Conservation (phyloP, 2,797 vertebrate genomes). For the Cyprinella venusta region DNA sequence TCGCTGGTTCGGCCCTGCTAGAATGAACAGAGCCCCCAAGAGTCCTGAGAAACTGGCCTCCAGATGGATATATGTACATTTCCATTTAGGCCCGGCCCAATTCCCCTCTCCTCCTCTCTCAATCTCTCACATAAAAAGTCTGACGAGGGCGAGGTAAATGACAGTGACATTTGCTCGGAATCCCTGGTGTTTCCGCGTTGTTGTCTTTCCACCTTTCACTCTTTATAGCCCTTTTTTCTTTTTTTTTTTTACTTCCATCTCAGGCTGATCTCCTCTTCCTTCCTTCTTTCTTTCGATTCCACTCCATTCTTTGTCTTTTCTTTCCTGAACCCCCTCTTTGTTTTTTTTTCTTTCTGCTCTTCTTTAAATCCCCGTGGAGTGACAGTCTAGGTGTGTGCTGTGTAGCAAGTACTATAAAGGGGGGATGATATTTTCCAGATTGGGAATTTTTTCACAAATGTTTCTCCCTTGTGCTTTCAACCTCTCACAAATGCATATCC, state of each 20-base stretch:
- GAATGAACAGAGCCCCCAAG: constrained; percentile 62
- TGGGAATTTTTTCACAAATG: not conserved
- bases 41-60: constrained; percentile 50
- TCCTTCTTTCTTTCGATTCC: not conserved
- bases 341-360: not conserved
- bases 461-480: constrained; percentile 14
- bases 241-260: constrained; percentile 12
- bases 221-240: constrained; percentile 21
- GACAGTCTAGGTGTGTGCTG: not conserved
- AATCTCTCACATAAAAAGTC: constrained; percentile 47
- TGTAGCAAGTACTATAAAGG: not conserved
- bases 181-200: constrained; percentile 40
- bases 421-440: not conserved
- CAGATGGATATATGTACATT: constrained; percentile 59
- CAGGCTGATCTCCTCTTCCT: not conserved
- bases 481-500: constrained; percentile 7
- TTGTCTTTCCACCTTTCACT: constrained; percentile 27
- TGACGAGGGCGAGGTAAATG: constrained; percentile 53
- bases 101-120: constrained; percentile 36
- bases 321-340: not conserved
- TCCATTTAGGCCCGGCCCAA: constrained; percentile 60
- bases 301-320: not conserved
- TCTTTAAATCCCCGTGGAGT: not conserved
- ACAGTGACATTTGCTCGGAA: constrained; percentile 60
- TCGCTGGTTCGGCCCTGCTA: constrained; percentile 70